Base-by-base conservation (phyloP, 35 echinoderm and acorn worm genomes). In the Lytechinus pictus region DNA sequence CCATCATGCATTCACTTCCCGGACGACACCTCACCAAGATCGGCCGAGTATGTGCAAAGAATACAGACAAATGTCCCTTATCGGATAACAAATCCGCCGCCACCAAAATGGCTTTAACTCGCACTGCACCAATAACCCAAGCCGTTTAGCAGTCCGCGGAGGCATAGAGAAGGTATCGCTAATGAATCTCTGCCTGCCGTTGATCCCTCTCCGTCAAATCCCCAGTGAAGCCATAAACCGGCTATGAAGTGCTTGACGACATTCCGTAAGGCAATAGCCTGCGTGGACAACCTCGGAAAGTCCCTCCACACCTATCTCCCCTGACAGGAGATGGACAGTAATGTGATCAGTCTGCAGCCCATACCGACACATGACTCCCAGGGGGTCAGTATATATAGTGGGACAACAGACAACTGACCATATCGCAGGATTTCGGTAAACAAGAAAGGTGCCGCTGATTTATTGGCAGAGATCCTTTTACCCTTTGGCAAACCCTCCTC, bases 241-340 rank as follows among this genome's bases (percentile, higher is more conserved):
- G 88, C 88, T 52, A 90, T 90, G 88, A 90, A 90, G 27, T 90
- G 88, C 88, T 52, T 52, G 88, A 51, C 28, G 52, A 90, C 88
- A 90, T 16, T 27, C 16, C 9, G 29, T 54, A 44, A 54, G 88
- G 29, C 28, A 90, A 90, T 90, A 90, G 12, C 88, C 88, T n/a
- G 66, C 12, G 44, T 33, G 88, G 88, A 90, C 52, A 44, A 52
- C 88, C 88, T 52, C n/a, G 0, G 29, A 7, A 2, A 54, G 88
- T 90, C 28, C 52, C 29, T 90, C 88, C 21, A n/a, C 66, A n/a
- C 66, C 19, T 6, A 79, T 79, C 16, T 79, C 66, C 66, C 66
- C n/a, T 24, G 16, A 79, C 5, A 14, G 33, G 21, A 79, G 16
- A 0, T 2, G 66, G 66, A 79, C 66, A n/a, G 66, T 79, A 79